phyloP scores from a whole-genome alignment of 2,113 vertebrate genomes.

The Steatornis caripensis region DNA sequence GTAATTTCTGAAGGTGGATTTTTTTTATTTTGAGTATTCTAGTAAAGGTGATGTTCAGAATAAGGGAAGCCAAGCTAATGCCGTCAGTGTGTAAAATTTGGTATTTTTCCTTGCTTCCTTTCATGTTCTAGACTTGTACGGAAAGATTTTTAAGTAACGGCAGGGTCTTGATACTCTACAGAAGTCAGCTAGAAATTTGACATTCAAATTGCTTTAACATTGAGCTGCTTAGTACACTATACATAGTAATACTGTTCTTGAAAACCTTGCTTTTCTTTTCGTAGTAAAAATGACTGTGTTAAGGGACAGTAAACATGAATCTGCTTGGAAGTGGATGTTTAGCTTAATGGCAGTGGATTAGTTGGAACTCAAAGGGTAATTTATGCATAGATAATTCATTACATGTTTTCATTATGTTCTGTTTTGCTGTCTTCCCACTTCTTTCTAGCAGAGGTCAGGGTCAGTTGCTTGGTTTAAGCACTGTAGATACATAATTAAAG shows the following conservation, averaged over 20 bases:
- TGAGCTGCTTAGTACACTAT: background rate
- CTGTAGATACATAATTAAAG: slow-evolving; percentile 53
- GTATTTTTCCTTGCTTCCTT: background rate
- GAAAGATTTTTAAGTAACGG: slow-evolving; percentile 17
- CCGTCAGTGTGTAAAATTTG: background rate
- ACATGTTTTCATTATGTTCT: slow-evolving; percentile 39
- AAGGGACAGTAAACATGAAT: slow-evolving; percentile 38
- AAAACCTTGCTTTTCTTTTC: background rate
- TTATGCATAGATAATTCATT: slow-evolving; percentile 59
- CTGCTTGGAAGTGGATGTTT: slow-evolving; percentile 48
- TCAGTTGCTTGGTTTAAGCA: slow-evolving; percentile 46
- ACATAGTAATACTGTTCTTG: background rate
- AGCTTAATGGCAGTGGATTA: slow-evolving; percentile 57
- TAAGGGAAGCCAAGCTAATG: background rate
- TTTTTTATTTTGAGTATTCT: background rate
- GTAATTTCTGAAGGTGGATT: background rate
- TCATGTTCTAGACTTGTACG: background rate
- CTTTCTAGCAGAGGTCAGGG: slow-evolving; percentile 34
- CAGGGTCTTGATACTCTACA: background rate
- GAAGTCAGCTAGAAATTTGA: slow-evolving; percentile 7
- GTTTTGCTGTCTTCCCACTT: slow-evolving; percentile 39
- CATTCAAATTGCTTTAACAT: background rate
- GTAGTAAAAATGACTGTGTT: slow-evolving; percentile 17
- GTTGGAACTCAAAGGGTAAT: slow-evolving; percentile 55
- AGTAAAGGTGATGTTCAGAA: background rate